Conservation (phyloP, 2,113 vertebrate species). For the Saguinus imperator region DNA sequence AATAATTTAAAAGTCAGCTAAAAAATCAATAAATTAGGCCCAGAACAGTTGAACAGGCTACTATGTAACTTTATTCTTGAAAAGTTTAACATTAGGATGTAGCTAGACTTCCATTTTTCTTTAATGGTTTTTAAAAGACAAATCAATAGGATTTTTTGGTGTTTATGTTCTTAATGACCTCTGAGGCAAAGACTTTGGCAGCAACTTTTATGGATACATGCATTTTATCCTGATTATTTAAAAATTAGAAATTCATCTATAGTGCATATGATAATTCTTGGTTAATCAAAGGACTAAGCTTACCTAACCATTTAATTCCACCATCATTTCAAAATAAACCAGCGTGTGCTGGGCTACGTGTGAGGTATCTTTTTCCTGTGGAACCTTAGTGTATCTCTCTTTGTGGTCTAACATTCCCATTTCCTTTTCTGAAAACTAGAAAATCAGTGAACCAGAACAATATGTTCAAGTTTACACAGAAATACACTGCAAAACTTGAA, state of each 20-base stretch:
- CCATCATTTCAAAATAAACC: constrained; percentile 7
- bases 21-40: background rate
- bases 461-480: background rate
- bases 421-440: constrained; percentile 49
- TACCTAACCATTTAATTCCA: background rate
- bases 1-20: background rate
- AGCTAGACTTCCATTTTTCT: constrained; percentile 29
- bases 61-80: background rate
- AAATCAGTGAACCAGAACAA: background rate
- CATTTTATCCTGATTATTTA: constrained; percentile 3
- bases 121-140: background rate
- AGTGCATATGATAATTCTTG: background rate
- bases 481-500: background rate
- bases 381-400: background rate
- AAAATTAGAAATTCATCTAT: background rate
- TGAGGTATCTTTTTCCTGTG: background rate
- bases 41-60: background rate
- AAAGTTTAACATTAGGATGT: constrained; percentile 8
- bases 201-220: background rate
- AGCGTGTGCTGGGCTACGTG: background rate
- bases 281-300: background rate
- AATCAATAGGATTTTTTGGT: background rate
- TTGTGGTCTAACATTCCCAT: background rate
- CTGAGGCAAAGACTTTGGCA: constrained; percentile 30
- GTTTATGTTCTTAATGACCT: background rate